Base-by-base conservation (phyloP, 92 coral and sea anemone genomes). In the Palythoa heliodiscus region DNA sequence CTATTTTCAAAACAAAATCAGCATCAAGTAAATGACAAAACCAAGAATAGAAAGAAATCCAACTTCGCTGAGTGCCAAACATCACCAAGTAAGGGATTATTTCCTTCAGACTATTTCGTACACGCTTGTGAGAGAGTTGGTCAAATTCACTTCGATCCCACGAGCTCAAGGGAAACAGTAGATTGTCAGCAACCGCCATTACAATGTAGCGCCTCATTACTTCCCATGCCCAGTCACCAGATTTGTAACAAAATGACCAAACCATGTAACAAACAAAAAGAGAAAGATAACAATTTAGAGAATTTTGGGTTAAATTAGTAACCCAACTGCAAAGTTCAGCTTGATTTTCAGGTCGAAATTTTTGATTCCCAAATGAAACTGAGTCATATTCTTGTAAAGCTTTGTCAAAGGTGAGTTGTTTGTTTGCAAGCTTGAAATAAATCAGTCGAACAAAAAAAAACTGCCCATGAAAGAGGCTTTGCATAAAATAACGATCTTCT, bases 311-410 rank as follows among this genome's bases (percentile, higher is more conserved):
- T 63, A 69, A 7, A 1, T 40, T 25, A 11, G 0, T 20, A 1
- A 93, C 53, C 95, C 95, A 93, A 0, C 75, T 38, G 23, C 82
- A 17, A 39, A 90, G 87, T 3, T 24, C 11, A 0, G 1, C 16
- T 2, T 76, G 63, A 0, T 92, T 88, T 1, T 52, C 22, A 6
- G 0, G 0, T 0, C 11, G 19, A 75, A 60, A 90, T 24, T 38
- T 3, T 3, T 66, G 38, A 48, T 87, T 82, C 0, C 92, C 93
- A 83, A 93, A 92, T 17, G 92, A 87, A 8, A 92, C 29, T 6
- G 75, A 87, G 81, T 93, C 95, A 60, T 93, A 87, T 50, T 92
- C 92, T 8, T 86, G 77, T 70, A 93, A 15, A 15, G 86, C 24
- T 11, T 73, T 82, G 22, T 82, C 88, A 7, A 91, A 19, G 52